phyloP scores from a whole-genome alignment of 2,888 invertebrate genomes.

The Allophyes oxyacanthae region DNA sequence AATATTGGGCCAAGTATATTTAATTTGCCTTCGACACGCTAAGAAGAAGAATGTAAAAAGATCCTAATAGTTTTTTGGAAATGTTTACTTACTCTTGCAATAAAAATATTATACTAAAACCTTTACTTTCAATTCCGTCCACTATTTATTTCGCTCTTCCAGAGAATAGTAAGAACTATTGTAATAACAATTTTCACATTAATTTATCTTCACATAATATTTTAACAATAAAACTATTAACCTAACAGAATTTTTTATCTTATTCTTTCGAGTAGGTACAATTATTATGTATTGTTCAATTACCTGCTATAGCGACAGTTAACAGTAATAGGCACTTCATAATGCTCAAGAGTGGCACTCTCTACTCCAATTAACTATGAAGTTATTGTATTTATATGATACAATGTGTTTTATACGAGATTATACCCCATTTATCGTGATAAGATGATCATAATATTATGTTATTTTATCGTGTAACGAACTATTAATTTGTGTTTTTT shows the following conservation, averaged over 20 bases:
- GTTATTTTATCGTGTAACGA: constrained; percentile 17
- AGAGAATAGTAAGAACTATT: too few species aligned
- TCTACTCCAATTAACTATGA: constrained; percentile 24
- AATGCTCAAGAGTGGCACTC: constrained; percentile 30
- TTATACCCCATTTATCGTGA: constrained; percentile 18
- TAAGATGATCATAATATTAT: constrained; percentile 14
- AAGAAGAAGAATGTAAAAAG: too few species aligned
- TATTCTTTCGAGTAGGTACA: not conserved
- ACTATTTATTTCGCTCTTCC: too few species aligned
- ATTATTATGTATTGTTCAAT: not conserved
- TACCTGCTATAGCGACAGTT: constrained; percentile 69
- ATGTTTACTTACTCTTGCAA: too few species aligned
- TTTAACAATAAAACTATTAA: too few species aligned
- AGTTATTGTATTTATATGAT: constrained; percentile 24
- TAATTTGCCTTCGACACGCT: too few species aligned
- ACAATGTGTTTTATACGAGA: constrained; percentile 29
- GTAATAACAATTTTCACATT: too few species aligned
- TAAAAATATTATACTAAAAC: too few species aligned
- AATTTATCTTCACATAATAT: too few species aligned
- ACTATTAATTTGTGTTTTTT: not conserved
- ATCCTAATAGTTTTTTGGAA: too few species aligned
- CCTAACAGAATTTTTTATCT: not conserved
- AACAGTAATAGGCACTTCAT: constrained; percentile 67
- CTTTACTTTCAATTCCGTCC: too few species aligned
- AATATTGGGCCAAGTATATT: too few species aligned